Conservation (phyloP, 2,113 vertebrate species). For the Indri indri region DNA sequence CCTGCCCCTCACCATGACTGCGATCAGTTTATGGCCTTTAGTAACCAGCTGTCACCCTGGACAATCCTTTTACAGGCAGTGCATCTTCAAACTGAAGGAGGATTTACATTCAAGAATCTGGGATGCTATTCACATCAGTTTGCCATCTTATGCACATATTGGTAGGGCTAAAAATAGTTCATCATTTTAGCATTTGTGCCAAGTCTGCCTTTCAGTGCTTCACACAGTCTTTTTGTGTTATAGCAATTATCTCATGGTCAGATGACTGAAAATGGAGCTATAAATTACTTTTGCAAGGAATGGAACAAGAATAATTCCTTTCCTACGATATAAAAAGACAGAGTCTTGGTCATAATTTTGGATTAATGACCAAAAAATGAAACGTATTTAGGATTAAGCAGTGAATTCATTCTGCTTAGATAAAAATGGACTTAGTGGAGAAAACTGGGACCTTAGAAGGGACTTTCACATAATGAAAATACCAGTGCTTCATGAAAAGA, state of each 20-base stretch:
- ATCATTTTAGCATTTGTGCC: conserved; percentile 42
- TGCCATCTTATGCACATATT: conserved; percentile 13
- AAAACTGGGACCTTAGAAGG: not conserved
- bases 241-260: conserved; percentile 43
- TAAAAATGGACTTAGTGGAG: not conserved
- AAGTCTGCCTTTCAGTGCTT: conserved; percentile 31
- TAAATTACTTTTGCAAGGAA: conserved; percentile 55
- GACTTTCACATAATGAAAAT: not conserved
- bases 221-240: conserved; percentile 34
- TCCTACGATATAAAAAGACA: not conserved
- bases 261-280: conserved; percentile 56
- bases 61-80: not conserved
- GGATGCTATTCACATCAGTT: not conserved
- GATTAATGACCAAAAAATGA: not conserved
- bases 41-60: not conserved
- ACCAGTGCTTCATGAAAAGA: not conserved
- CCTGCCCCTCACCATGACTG: not conserved
- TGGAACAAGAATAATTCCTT: conserved; percentile 21
- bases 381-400: not conserved
- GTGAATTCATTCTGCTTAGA: not conserved
- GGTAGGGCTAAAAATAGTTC: conserved; percentile 56
- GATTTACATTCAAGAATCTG: not conserved
- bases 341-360: not conserved
- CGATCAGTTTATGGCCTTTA: not conserved
- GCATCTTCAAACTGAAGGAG: not conserved